phyloP scores from a whole-genome alignment of 2,888 invertebrate genomes.

The Galerucella pusilla region DNA sequence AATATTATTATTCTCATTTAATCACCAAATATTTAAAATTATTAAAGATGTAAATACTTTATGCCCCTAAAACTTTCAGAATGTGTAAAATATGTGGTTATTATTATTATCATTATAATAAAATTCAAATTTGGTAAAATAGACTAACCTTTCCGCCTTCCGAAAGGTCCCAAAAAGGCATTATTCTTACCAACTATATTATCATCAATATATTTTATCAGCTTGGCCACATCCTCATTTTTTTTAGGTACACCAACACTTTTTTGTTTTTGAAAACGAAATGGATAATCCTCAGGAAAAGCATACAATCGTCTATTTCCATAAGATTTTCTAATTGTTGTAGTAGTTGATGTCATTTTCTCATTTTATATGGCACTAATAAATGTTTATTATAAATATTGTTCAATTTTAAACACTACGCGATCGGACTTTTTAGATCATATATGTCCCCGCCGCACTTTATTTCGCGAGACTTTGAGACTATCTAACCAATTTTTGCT shows the following conservation, averaged over 20 bases:
- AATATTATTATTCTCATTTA: no score
- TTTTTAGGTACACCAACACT: slow-evolving; percentile 64
- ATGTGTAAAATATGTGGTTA: no score
- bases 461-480: slow-evolving; percentile 17
- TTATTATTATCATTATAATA: background rate
- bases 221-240: slow-evolving; percentile 75
- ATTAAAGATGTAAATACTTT: no score
- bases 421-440: slow-evolving; percentile 9
- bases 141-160: slow-evolving; percentile 79
- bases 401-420: slow-evolving; percentile 21
- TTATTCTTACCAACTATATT: slow-evolving; percentile 84
- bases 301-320: slow-evolving; percentile 63
- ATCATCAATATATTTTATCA: slow-evolving; percentile 83
- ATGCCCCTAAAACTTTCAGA: no score
- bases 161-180: slow-evolving; percentile 85
- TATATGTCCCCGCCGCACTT: slow-evolving; percentile 8
- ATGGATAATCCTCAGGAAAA: slow-evolving; percentile 63
- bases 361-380: slow-evolving; percentile 47
- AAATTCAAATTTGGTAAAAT: no score
- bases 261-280: slow-evolving; percentile 61
- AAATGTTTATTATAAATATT: slow-evolving; percentile 10
- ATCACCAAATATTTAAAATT: no score
- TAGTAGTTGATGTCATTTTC: slow-evolving; percentile 62
- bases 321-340: slow-evolving; percentile 64
- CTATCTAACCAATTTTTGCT: slow-evolving; percentile 25